Evolutionary conservation across 2,113 vertebrate genomes (phyloP), one percentile per base, ranked within the genome.

Genomic region (Eulemur macaco): DNA sequence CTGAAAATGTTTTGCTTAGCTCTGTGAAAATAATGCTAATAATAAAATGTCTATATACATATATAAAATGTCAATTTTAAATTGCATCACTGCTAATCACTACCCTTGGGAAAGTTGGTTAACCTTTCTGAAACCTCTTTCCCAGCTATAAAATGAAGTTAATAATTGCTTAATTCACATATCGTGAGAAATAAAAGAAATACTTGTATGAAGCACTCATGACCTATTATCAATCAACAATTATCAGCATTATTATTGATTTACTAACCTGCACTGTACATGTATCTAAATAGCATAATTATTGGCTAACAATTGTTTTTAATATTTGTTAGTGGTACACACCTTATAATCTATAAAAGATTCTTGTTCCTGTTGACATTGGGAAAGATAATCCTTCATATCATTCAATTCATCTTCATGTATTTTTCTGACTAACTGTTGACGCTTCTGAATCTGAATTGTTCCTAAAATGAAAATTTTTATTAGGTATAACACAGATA

Each of bases 401-500:
- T 97, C 98, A 60, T 97, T 98, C 21, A 99, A 90, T 89, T 99
- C 98, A 54, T 96, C 98, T 86, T 98, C 98, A 97, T 96, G 96
- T 69, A 98, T 95, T 97, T 98, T 99, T 96, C 98, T 98, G 90
- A 98, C 98, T 87, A 98, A 95, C 90, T 98, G 99, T 64, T 99
- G 99, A 80, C 97, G 98, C 96, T 99, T 99, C 97, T 99, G 99
- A 98, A 99, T 98, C 97, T 99, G 99, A 94, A 99, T 89, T 47
- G 99, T 99, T 80, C 99, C 99, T 99, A 95, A 76, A 97, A 97
- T 96, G 81, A 98, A 50, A 94, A 93, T 80, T 95, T 29, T n/a
- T 74, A 97, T 86, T 23, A 88, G 6, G 37, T 39, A 81, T 54
- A 73, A 85, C 47, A 81, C 25, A 86, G 58, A 90, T 14, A 88